Evolutionary conservation across 2,113 vertebrate species (phyloP), one percentile per base, ranked within the genome.

Genomic region (Diglossa brunneiventris): DNA sequence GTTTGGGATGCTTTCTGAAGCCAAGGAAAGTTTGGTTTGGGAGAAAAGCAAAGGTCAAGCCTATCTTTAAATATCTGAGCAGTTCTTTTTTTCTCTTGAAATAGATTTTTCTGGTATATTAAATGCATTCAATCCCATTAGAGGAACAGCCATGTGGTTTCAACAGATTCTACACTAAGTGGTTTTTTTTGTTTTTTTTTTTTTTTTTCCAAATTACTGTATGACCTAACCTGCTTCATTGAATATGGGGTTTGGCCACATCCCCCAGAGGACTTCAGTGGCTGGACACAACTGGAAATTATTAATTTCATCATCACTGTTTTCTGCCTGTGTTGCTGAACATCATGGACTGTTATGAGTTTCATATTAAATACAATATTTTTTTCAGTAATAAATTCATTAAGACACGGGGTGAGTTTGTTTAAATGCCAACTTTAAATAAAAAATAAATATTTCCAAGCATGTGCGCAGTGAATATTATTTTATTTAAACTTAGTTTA

Each of bases 11-110:
- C 11, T 42, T 93, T 56, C 33, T 86, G 64, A 84, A 93, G 68
- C 92, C 92, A 89, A 81, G 37, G 26, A 64, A 93, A 75, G 17
- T 80, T 92, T 89, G 83, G 61, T 75, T 89, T 90, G 28, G 47
- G n/a, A 92, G 56, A 83, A 78, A 16, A 73, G 19, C 64, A 83
- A 92, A 96, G 75, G 44, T 89, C 76, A 89, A 77, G n/a, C 37
- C 68, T 72, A 63, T 81, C 83, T 80, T 88, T 86, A 80, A 88
- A 80, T 80, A 6, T 47, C 89, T 90, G 88, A 50, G 53, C 33
- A 88, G 11, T 62, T 76, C 26, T 27, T 37, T 70, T 66, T 56
- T 73, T 55, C 33, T 7, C 39, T 63, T 91, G 37, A 75, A 91
- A 84, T 7, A 68, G 6, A 42, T 75, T 85, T 89, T 92, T 91